phyloP scores from a whole-genome alignment of 2,113 vertebrate species.

The Charina bottae region DNA sequence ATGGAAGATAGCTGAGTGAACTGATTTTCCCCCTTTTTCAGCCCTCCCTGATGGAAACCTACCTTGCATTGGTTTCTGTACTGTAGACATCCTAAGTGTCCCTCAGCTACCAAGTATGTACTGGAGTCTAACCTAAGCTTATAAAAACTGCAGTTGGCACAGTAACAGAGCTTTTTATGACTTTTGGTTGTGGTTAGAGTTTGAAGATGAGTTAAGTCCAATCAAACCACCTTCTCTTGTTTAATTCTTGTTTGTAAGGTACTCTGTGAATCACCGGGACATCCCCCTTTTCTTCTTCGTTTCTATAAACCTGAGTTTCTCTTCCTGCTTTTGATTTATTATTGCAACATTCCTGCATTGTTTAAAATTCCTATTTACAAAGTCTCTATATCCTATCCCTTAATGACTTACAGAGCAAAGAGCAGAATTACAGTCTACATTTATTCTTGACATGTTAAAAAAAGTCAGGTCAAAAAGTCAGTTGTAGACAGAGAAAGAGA shows the following conservation, averaged over 20 bases:
- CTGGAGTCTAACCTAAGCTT: not conserved
- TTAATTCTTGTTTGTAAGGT: not conserved
- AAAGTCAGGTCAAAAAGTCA: not conserved
- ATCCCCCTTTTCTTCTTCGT: not conserved
- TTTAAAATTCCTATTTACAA: not conserved
- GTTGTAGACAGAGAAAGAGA: not conserved
- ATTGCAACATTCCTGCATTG: not conserved
- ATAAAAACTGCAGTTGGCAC: not conserved
- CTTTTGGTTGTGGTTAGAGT: not conserved
- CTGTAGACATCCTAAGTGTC: not conserved
- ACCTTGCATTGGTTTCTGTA: not conserved
- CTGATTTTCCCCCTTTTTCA: not conserved
- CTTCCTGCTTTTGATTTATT: not conserved
- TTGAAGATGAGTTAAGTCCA: not conserved
- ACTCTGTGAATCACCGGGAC: not conserved
- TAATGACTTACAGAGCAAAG: not conserved
- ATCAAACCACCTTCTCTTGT: not conserved
- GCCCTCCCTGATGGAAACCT: not conserved
- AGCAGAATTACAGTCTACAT: not conserved
- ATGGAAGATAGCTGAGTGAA: not conserved
- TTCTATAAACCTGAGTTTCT: not conserved
- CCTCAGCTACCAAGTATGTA: not conserved
- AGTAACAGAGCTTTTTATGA: not conserved
- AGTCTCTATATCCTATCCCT: not conserved
- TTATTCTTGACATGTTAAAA: not conserved